Percentiles rank a stretch among this genome's conserved stretches.
Evolutionary conservation across 1,140 invertebrate genomes (phyloP).

Genomic region (Globodera ellingtonae): DNA sequence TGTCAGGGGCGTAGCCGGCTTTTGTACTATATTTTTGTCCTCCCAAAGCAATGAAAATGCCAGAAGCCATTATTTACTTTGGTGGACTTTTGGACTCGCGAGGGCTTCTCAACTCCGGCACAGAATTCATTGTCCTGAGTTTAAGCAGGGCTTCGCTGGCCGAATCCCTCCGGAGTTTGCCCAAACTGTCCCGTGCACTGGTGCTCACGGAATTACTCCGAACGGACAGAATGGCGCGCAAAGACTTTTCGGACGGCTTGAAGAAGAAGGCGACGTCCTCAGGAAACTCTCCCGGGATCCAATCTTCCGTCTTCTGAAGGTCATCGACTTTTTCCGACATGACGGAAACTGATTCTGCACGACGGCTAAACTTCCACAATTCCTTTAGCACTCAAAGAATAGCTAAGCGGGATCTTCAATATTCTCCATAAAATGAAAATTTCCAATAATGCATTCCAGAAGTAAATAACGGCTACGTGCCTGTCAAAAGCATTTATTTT

Average conservation of each 20-base stretch:
- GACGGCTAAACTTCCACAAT: too few species aligned
- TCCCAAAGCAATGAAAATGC: too few species aligned
- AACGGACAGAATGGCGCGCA: constrained; percentile 20
- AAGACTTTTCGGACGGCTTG: constrained; percentile 27
- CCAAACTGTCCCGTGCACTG: constrained; percentile 18
- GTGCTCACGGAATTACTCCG: constrained; percentile 1
- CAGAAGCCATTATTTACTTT: not conserved
- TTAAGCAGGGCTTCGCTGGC: constrained; percentile 27
- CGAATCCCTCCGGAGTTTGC: constrained; percentile 9
- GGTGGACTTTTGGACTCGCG: constrained; percentile 18
- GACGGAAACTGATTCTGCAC: not conserved
- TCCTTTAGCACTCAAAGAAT: too few species aligned
- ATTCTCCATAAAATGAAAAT: too few species aligned
- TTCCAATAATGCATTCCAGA: too few species aligned
- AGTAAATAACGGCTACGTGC: too few species aligned
- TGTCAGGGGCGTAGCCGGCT: too few species aligned
- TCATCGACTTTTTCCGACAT: not conserved
- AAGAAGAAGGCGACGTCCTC: constrained; percentile 8
- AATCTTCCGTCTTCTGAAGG: not conserved
- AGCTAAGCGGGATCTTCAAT: too few species aligned
- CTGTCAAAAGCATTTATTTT: too few species aligned
- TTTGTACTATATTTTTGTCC: too few species aligned
- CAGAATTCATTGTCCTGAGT: constrained; percentile 17
- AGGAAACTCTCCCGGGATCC: not conserved
- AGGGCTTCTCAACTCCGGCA: constrained; percentile 12